Base-by-base conservation (phyloP, 2,888 invertebrate species). In the Stenodera caucasica region DNA sequence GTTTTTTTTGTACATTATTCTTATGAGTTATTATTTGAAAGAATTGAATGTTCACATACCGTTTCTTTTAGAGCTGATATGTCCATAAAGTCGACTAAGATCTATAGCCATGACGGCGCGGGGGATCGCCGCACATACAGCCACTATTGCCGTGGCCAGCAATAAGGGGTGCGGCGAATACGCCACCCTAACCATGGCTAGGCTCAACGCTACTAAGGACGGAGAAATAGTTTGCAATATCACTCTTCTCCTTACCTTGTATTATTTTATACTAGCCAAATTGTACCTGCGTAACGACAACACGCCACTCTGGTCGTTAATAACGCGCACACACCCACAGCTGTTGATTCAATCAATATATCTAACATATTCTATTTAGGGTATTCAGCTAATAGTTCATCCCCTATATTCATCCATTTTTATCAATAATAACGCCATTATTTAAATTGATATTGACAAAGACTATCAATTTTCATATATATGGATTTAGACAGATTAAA, bases 71-170 rank as follows among this genome's bases (percentile, higher is more conserved):
- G 86, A 84, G 75, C 86, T 86, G 69, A 86, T 81, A 77, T 92
- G 92, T 15, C 91, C 92, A 75, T 93, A 92, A 59, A 93, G 86
- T 66, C 90, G 86, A 81, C 89, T 90, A 72, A 93, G 85, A 83
- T 93, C 92, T 71, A 93, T 87, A 67, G 90, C 89, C 77, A 85
- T 83, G 70, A 86, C 87, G 58, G 86, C 83, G 71, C 85, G 84
- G 53, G 89, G 89, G 74, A 88, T 84, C 70, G 88, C 84, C 74
- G 87, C 85, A 80, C 88, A 85, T 71, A 88, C 81, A 54, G 86
- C 84, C 68, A 85, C 84, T 60, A 86, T 81, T 73, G 86, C 84
- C 64, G 84, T 81, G 67, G 77, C 75, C 73, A 80, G 76, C 71
- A 80, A 73, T 68, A 80, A 74, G 72, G 79, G 80, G 75, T 80